Percentiles rank a stretch among this genome's conserved stretches.
phyloP scores from a whole-genome alignment of 2,888 invertebrate species.

The Adineta ricciae region DNA sequence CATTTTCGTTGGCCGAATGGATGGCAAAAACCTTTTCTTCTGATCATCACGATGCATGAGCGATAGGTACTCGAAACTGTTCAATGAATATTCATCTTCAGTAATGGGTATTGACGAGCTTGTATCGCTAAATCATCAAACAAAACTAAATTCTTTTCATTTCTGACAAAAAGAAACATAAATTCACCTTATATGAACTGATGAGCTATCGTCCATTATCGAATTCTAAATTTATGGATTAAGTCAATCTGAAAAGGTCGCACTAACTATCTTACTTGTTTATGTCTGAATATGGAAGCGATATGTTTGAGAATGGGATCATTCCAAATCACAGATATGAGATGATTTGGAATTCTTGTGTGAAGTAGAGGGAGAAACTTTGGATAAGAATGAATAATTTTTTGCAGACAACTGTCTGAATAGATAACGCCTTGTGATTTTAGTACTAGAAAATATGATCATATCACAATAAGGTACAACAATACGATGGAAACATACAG shows the following conservation, averaged over 20 bases:
- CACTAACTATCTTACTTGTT: neutral
- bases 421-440: neutral
- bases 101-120: neutral
- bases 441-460: neutral
- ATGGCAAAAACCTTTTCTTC: neutral
- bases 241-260: neutral
- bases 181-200: neutral
- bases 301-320: neutral
- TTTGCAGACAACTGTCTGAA: neutral
- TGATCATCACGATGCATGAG: neutral
- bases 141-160: neutral
- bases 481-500: neutral
- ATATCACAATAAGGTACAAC: neutral
- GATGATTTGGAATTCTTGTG: neutral
- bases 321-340: neutral
- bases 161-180: neutral
- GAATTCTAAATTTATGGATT: neutral
- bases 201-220: neutral
- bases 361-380: constrained; percentile 1
- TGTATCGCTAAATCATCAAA: neutral
- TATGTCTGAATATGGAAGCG: neutral
- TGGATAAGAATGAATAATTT: neutral
- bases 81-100: neutral
- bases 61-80: neutral
- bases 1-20: neutral